These are phyloP conservation scores for Oryzias curvinotus DNA, from an alignment of 2,113 vertebrate species.

Conservation along the genomic window DNA sequence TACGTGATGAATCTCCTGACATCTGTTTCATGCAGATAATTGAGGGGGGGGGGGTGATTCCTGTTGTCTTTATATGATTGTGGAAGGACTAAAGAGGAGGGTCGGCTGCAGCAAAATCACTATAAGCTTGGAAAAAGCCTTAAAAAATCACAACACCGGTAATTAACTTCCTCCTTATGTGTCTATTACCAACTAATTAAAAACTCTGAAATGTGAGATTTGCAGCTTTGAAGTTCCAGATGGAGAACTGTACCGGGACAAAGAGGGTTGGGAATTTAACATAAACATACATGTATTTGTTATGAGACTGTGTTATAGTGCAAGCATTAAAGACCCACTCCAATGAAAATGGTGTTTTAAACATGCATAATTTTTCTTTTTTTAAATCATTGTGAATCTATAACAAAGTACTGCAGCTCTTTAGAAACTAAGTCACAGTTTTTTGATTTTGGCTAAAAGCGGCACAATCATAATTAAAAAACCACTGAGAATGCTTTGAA, in stretches of 20 bases:
- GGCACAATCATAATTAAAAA: too few relatives aligned
- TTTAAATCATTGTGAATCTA: too few relatives aligned
- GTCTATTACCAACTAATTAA: not conserved
- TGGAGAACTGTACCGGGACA: too few relatives aligned
- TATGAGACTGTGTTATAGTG: too few relatives aligned
- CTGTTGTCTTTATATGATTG: slow-evolving; percentile 24
- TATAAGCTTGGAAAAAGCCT: slow-evolving; percentile 9
- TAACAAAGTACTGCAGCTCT: too few relatives aligned
- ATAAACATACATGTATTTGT: not conserved
- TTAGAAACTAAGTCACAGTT: too few relatives aligned
- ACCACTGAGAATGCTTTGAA: too few relatives aligned
- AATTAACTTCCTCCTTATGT: not conserved
- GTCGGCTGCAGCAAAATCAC: not conserved
- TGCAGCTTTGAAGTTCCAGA: not conserved
- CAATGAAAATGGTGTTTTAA: too few relatives aligned
- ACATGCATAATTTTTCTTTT: too few relatives aligned
- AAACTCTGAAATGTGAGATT: not conserved
- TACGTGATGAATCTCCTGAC: slow-evolving; percentile 41
- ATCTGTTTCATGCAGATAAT: slow-evolving; percentile 41
- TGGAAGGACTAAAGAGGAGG: slow-evolving; percentile 16
- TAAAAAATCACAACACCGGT: slow-evolving; percentile 18
- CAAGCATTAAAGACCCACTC: not conserved
- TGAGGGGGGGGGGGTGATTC: slow-evolving; percentile 11
- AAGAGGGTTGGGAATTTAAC: too few relatives aligned
- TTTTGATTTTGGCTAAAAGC: too few relatives aligned